A percentile compares a stretch with the other conserved stretches of the same genome.
phyloP scores from a whole-genome alignment of 2,888 invertebrate genomes.

The Chaetogeoica ovagalla region DNA sequence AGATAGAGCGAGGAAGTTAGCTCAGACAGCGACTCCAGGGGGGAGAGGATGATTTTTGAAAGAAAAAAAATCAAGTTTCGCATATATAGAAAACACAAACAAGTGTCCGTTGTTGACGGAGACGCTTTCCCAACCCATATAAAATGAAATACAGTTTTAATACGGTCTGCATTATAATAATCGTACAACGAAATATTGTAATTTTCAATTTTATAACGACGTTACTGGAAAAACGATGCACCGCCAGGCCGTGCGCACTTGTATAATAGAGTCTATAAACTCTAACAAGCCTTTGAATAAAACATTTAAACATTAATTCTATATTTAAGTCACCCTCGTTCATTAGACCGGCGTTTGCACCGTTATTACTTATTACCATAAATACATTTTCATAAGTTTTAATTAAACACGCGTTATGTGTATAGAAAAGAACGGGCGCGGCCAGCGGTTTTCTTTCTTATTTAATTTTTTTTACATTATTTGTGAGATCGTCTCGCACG shows the following conservation, averaged over 20 bases:
- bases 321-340: constrained; percentile 38
- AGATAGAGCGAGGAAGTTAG: no score
- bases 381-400: constrained; percentile 53
- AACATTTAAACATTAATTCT: constrained; percentile 52
- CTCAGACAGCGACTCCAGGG: no score
- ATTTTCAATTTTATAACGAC: constrained; percentile 50
- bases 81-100: constrained; percentile 19
- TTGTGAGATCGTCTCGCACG: no score
- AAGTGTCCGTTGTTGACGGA: constrained; percentile 29
- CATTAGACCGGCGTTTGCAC: constrained; percentile 36
- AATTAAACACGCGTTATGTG: constrained; percentile 48
- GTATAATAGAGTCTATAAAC: constrained; percentile 38
- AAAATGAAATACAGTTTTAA: no score
- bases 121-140: constrained; percentile 2
- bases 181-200: constrained; percentile 48
- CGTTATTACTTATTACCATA: constrained; percentile 50
- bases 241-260: neutral
- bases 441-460: no score
- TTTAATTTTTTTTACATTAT: no score
- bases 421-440: neutral
- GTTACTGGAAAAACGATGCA: constrained; percentile 38
- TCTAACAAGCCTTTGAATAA: constrained; percentile 51
- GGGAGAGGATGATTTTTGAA: no score
- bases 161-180: constrained; percentile 2
- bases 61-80: constrained; percentile 15